Evolutionary conservation across 2,888 invertebrate genomes (phyloP), one percentile per base, ranked within the genome.

Genomic region (Empis livida): DNA sequence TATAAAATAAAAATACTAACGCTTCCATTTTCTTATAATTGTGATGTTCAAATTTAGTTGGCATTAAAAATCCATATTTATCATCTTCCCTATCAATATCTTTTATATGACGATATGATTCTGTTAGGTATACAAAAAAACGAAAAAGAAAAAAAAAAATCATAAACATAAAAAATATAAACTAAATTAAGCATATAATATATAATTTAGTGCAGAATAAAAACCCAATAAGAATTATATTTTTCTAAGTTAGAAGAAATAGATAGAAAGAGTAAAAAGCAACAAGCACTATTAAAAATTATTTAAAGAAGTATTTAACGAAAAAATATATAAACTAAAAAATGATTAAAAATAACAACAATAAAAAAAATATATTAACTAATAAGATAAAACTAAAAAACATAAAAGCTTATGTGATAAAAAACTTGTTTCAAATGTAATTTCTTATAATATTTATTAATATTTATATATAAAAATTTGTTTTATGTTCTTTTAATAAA

Each of bases 41-140:
- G 70, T 92, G 92, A 68, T 92, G 89, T 53, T 71, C 71, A 69
- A 85, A 88, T 58, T 77, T 74, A 11, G 72, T 76, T 57, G 76
- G 64, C 37, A 65, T 62, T 23, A 69, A 50, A 55, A 74, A 73
- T 44, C 72, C 71, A 53, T 67, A 58, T 49, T 63, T 58, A 38
- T 53, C 45, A n/a, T 23, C 41, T 23, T n/a, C n/a, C 10, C 23
- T 23, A 27, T 41, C 14, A n/a, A 20, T 46, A 20, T 27, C 38
- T 44, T 44, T 15, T 42, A 23, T 10, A 46, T 49, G 39, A 48
- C 47, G 46, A 39, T 47, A 47, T 47, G 45, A 46, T 49, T 46
- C 41, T 30, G 45, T 42, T 48, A 44, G 31, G 31, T 27, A 45
- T 14, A 17, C n/a, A 46, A 30, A 45, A 45, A 43, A 46, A 40